Conservation (phyloP, 2,113 vertebrate species). For the Entosphenus tridentatus region DNA sequence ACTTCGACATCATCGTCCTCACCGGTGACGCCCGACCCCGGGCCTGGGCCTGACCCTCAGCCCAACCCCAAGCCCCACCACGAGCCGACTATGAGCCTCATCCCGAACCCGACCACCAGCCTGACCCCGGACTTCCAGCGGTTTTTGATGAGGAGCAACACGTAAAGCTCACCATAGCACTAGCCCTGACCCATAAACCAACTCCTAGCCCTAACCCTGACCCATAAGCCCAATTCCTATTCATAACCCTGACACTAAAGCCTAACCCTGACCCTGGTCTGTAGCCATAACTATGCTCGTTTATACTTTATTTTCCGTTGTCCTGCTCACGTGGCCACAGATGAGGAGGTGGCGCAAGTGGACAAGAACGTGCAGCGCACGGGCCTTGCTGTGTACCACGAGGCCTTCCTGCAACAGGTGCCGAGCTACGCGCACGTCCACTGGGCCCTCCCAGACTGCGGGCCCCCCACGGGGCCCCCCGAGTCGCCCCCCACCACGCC, state of each 20-base stretch:
- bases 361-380: slow-evolving; percentile 91
- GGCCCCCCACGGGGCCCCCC: not conserved
- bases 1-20: slow-evolving; percentile 93
- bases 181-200: not conserved
- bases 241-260: not conserved
- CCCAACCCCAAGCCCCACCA: not conserved
- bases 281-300: not conserved
- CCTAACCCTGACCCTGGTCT: not conserved
- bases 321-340: slow-evolving; percentile 19
- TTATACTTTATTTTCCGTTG: slow-evolving; percentile 9
- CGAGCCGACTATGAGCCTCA: not conserved
- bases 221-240: no score
- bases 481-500: slow-evolving; percentile 41
- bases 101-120: not conserved
- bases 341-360: slow-evolving; percentile 72
- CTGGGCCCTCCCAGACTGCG: not conserved
- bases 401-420: slow-evolving; percentile 66
- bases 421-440: not conserved
- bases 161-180: not conserved
- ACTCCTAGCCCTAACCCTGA: not conserved
- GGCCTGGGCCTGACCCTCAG: no score
- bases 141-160: not conserved
- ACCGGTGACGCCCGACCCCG: slow-evolving; percentile 38
- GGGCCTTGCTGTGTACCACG: slow-evolving; percentile 85
- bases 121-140: not conserved